Evolutionary conservation across 2,888 invertebrate genomes (phyloP), one percentile per base, ranked within the genome.

Genomic region (Trichogramma dendrolimi): DNA sequence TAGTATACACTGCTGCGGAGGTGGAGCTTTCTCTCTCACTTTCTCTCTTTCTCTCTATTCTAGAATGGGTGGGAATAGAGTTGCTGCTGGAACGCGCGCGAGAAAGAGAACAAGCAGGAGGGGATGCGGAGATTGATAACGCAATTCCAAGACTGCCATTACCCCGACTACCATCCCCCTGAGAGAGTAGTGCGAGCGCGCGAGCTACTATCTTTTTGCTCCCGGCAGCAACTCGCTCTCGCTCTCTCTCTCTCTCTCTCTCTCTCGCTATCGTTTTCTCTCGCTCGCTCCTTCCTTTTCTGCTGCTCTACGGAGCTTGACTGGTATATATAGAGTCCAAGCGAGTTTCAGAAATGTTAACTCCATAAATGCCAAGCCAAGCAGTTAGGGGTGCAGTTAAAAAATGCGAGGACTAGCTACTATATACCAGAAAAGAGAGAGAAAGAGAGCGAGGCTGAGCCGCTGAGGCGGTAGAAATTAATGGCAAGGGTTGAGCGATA

Each of bases 61-160:
- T 60, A 51, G 50, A 48, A 47, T 63, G 65, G 70, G 68, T 68
- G 67, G 69, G 68, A 69, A 67, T 64, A 58, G 63, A 60, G 66
- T 63, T 66, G 66, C 63, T 55, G 68, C 69, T 67, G 66, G 63
- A 55, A 27, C 27, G 27, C 27, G 73, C 73, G 73, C 62, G 70
- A 69, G 69, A 62, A 65, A 66, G 67, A 68, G 69, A 71, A 68
- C 64, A 69, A 66, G 67, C 67, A 72, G 69, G 69, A 71, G 73
- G 77, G 78, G 77, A 73, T 71, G 73, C 67, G 73, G 76, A 78
- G 79, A 78, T 78, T 78, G 78, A 79, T 78, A 79, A 79, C 77
- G 79, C 78, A 78, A 78, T 79, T 79, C 78, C 76, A 77, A 78
- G 79, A 77, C 78, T 77, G 73, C 79, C 78, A 79, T 79, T 79